Percentiles rank a stretch among this genome's conserved stretches.
phyloP scores from a whole-genome alignment of 2,888 invertebrate species.

The Zaprionus lineosus region DNA sequence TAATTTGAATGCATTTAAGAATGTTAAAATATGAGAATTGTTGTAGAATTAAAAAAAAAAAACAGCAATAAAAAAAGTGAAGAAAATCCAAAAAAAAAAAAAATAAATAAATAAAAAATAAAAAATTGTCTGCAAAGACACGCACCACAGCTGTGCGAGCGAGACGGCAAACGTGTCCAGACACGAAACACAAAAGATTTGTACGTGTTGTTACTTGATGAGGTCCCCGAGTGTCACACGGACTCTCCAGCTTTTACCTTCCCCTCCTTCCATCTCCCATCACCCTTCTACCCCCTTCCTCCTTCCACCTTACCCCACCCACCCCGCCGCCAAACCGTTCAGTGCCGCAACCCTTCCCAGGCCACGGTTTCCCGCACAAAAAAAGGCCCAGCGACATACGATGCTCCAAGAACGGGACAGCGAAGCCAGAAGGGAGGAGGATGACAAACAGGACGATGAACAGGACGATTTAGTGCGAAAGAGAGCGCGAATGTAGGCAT shows the following conservation, averaged over 20 bases:
- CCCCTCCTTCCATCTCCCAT: constrained; percentile 1
- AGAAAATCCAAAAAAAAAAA: constrained; percentile 1
- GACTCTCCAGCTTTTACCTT: constrained; percentile 13
- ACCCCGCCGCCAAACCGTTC: background rate
- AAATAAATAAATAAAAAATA: constrained; percentile 14
- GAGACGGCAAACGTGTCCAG: constrained; percentile 32
- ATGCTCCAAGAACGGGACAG: constrained; percentile 18
- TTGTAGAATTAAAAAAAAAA: constrained; percentile 12
- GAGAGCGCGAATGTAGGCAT: constrained; percentile 50
- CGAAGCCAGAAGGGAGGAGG: background rate
- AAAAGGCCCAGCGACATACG: constrained; percentile 37
- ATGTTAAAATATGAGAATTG: constrained; percentile 70
- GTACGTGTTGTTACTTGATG: constrained; percentile 72
- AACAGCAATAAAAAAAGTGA: background rate
- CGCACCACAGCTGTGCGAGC: constrained; percentile 52
- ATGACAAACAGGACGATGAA: too few relatives aligned
- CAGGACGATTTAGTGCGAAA: constrained; percentile 1
- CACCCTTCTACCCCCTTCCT: background rate
- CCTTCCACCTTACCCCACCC: too few relatives aligned
- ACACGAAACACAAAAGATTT: constrained; percentile 61
- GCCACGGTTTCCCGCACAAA: constrained; percentile 9
- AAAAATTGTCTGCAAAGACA: constrained; percentile 65
- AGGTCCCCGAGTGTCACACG: constrained; percentile 34
- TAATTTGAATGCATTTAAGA: constrained; percentile 75
- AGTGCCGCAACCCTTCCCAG: background rate